Base-by-base conservation (phyloP, 1,140 invertebrate genomes). In the Idris sp. region DNA sequence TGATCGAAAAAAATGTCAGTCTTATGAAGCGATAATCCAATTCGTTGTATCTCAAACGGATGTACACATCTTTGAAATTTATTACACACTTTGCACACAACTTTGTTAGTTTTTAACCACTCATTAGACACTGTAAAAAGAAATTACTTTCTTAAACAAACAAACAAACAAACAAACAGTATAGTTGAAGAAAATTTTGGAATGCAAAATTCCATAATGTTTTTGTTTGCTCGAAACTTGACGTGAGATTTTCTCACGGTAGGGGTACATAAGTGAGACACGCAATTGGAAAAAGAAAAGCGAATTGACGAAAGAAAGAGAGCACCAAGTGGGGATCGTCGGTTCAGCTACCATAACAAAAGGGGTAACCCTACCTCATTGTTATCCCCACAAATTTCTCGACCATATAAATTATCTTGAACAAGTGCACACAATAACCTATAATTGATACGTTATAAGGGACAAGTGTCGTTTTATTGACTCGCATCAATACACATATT, bases 1-100 rank as follows among this genome's bases (percentile, higher is more conserved):
- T 49, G 73, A 46, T n/a, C 76, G 1, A 36, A 35, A 35, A 49
- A 43, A 46, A 19, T 30, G 31, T 33, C 43, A 41, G 38, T 40
- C 40, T 38, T 11, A 62, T 33, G 61, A 64, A 40, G 35, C 77
- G 56, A 78, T 79, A 83, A 82, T 84, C 80, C 82, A 76, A 74
- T 53, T 40, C 22, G 58, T 38, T 83, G n/a, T 69, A 81, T 41
- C 71, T 72, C 19, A 53, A 74, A 49, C 28, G 36, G 41, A 65
- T 68, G 56, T 67, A 78, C n/a, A n/a, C 80, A 82, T 83, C n/a
- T 61, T 77, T 61, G 31, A 1, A 38, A 38, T 4, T 56, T 30
- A 15, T 64, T 26, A 5, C 51, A 31, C 40, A 48, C 43, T 38
- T 22, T 15, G 28, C 10, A 46, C 38, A 67, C 25, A n/a, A n/a